These are phyloP conservation scores for Philhelius pedissequus DNA, from an alignment of 2,888 invertebrate species.

Conservation along the genomic window DNA sequence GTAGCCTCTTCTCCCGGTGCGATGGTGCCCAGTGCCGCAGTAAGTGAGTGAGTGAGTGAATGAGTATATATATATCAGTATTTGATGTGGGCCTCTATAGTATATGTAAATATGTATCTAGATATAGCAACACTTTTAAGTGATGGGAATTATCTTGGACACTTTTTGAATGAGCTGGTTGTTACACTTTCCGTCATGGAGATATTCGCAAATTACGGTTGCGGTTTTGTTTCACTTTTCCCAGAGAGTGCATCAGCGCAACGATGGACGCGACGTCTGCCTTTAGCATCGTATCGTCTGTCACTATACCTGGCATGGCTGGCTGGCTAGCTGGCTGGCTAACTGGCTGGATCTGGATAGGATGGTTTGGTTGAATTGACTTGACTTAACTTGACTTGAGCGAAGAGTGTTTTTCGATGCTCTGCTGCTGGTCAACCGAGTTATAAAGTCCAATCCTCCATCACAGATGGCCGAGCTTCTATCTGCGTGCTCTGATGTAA, in stretches of 20 bases:
- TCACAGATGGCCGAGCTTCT: constrained; percentile 60
- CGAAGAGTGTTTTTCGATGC: constrained; percentile 36
- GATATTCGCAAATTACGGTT: constrained; percentile 68
- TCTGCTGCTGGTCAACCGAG: constrained; percentile 51
- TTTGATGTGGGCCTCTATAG: constrained; percentile 40
- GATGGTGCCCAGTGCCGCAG: too few species aligned
- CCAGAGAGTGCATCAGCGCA: constrained; percentile 26
- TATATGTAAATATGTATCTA: neutral
- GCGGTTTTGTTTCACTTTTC: constrained; percentile 68
- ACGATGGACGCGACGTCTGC: constrained; percentile 23
- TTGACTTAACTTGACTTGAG: constrained; percentile 10
- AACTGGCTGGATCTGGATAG: neutral
- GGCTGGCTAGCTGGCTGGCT: neutral
- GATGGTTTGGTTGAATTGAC: constrained; percentile 9
- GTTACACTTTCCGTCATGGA: constrained; percentile 69
- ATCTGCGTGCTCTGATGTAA: constrained; percentile 18
- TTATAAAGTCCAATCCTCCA: constrained; percentile 35
- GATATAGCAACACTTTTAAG: constrained; percentile 53
- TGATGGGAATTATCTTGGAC: constrained; percentile 69
- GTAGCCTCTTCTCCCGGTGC: constrained; percentile 42
- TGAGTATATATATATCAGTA: too few species aligned
- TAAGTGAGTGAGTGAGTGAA: neutral
- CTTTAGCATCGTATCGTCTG: constrained; percentile 4
- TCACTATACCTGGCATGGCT: too few species aligned
- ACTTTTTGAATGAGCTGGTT: constrained; percentile 69